phyloP scores from a whole-genome alignment of 2,113 vertebrate species.

The Myotis yumanensis region DNA sequence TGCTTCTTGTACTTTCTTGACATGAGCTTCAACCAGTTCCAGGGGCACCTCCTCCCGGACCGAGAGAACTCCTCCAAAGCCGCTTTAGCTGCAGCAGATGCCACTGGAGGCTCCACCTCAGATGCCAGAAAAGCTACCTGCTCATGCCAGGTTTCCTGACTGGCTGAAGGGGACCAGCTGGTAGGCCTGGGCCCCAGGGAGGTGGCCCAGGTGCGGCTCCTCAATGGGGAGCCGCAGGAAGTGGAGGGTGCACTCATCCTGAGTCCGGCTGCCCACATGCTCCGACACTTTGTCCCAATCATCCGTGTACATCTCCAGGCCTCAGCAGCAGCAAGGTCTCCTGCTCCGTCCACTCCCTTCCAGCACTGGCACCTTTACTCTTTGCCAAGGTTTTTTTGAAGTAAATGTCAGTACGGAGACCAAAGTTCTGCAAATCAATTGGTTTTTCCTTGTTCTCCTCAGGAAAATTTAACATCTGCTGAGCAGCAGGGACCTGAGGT shows the following conservation, averaged over 20 bases:
- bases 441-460: slow-evolving; percentile 96
- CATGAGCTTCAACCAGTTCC: slow-evolving; percentile 96
- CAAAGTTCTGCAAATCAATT: slow-evolving; percentile 96
- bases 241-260: slow-evolving; percentile 98
- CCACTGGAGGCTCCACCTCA: slow-evolving; percentile 96
- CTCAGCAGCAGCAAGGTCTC: too few relatives aligned
- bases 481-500: slow-evolving; percentile 93
- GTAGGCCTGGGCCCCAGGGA: slow-evolving; percentile 93
- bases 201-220: slow-evolving; percentile 91
- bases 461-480: slow-evolving; percentile 94
- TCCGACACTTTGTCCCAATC: slow-evolving; percentile 99
- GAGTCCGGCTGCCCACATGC: slow-evolving; percentile 97
- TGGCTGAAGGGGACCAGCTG: slow-evolving; percentile 98
- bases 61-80: slow-evolving; percentile 97
- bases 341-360: too few relatives aligned
- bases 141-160: slow-evolving; percentile 98
- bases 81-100: slow-evolving; percentile 94
- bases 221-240: slow-evolving; percentile 97
- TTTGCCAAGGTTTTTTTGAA: slow-evolving; percentile 95
- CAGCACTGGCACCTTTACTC: slow-evolving; percentile 26
- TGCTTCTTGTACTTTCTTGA: slow-evolving; percentile 96
- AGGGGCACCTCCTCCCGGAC: slow-evolving; percentile 96
- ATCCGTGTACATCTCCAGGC: slow-evolving; percentile 97
- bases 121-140: slow-evolving; percentile 96
- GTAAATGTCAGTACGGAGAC: slow-evolving; percentile 95